Base-by-base conservation (phyloP, 2,888 invertebrate genomes). In the Anoplius nigerrimus region DNA sequence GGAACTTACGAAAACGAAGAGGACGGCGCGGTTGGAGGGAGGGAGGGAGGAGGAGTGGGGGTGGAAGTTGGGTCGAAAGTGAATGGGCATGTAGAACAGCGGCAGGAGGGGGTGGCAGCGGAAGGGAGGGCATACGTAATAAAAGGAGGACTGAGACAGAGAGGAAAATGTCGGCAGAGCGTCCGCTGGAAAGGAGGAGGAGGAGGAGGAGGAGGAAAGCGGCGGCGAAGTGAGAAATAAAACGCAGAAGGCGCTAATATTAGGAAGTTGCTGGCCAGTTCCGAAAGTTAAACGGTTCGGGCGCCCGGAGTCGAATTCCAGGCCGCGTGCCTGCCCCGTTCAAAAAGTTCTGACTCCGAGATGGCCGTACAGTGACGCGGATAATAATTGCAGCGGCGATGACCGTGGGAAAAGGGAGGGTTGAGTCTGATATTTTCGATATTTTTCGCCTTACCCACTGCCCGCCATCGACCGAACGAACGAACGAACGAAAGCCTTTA, bases 281-380 rank as follows among this genome's bases (percentile, higher is more conserved):
- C 48, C 58, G 56, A 62, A 70, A 70, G 62, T 70, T 66, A 53
- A 69, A 69, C 61, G 51, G 58, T 18, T 22, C 56, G 52, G 43
- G 46, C 45, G 56, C 43, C 42, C n/a, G 45, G 24, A n/a, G 46
- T 27, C 18, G 27, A 54, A 45, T 54, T 46, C 53, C 54, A 18
- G 4, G 16, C n/a, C 13, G 21, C 52, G 42, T 52, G 21, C 43
- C 51, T 18, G 4, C 18, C n/a, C 11, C 34, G 13, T 51, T 8
- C 48, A 16, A 16, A n/a, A 48, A 48, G 48, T 48, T 48, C 11
- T 8, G 1, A 11, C n/a, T 21, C 20, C 20, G 56, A 20, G 42
- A 57, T 57, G 21, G 43, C 21, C 56, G 56, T 20, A 22, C 45
- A 43, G 56, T n/a, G 5, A 48, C n/a, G 43, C 18, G 20, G 43